phyloP scores from a whole-genome alignment of 2,113 vertebrate species.

The Anseranas semipalmata region DNA sequence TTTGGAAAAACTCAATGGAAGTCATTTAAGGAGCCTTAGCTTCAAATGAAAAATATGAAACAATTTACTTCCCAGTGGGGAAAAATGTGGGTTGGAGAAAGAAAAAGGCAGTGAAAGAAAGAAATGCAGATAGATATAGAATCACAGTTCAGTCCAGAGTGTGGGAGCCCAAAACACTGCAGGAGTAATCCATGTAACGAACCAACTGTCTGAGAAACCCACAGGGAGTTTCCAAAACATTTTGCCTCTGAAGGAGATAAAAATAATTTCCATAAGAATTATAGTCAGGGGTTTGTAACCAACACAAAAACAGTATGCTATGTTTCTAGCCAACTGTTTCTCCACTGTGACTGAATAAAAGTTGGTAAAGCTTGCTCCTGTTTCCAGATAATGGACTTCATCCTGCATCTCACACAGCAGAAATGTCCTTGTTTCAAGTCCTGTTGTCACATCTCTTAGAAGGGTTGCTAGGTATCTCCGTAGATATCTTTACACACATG shows the following conservation, averaged over 20 bases:
- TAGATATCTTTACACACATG: background rate
- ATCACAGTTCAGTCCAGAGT: background rate
- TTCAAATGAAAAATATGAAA: conserved; percentile 50
- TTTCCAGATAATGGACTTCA: background rate
- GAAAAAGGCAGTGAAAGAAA: background rate
- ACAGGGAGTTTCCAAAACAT: conserved; percentile 40
- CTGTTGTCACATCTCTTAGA: background rate
- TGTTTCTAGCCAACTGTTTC: conserved; percentile 11
- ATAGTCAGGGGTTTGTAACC: background rate
- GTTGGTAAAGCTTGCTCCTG: background rate
- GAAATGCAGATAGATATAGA: conserved; percentile 31
- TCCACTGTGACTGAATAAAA: background rate
- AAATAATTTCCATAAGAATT: conserved; percentile 49
- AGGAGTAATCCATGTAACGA: conserved; percentile 42
- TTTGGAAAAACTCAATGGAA: conserved; percentile 49
- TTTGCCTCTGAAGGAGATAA: conserved; percentile 37
- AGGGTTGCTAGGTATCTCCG: background rate
- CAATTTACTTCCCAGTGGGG: conserved; percentile 37
- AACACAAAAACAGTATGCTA: background rate
- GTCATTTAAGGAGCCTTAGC: conserved; percentile 7
- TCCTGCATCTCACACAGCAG: background rate
- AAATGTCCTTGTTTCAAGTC: background rate
- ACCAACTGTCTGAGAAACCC: conserved; percentile 6
- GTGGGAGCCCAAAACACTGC: conserved; percentile 1
- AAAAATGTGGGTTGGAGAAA: conserved; percentile 33